Evolutionary conservation across 2,113 vertebrate species (phyloP).

Genomic region (Chaetura pelagica): DNA sequence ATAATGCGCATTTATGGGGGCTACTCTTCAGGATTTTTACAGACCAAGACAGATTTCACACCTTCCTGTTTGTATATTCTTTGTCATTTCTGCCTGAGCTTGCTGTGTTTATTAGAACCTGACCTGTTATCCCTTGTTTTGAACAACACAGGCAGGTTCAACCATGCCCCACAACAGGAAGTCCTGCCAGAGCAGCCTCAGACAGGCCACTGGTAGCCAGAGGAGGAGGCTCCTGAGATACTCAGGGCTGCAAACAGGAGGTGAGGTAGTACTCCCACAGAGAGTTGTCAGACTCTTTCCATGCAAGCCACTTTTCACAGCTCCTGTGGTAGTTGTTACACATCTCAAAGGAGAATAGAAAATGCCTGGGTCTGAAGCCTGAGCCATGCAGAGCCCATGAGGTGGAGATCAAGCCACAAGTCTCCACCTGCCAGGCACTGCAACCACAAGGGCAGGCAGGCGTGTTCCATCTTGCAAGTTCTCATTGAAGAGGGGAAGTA

Average conservation of each 20-base stretch:
- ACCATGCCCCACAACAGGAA: accelerated
- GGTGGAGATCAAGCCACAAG: background rate
- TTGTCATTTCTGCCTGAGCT: background rate
- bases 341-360: background rate
- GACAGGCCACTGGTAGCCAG: accelerated
- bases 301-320: background rate
- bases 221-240: background rate
- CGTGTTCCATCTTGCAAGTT: background rate
- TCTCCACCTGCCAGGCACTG: background rate
- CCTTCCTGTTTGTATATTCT: background rate
- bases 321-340: background rate
- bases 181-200: background rate
- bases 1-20: background rate
- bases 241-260: background rate
- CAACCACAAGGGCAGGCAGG: background rate
- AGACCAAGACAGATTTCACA: background rate
- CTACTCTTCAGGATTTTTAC: background rate
- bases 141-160: background rate
- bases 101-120: background rate
- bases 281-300: background rate
- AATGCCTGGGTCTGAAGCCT: background rate
- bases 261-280: accelerated
- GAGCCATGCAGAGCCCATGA: accelerated
- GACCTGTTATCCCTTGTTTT: background rate
- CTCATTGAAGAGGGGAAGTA: background rate